Conservation (phyloP, 2,888 invertebrate genomes). For the Tridacna gigas region DNA sequence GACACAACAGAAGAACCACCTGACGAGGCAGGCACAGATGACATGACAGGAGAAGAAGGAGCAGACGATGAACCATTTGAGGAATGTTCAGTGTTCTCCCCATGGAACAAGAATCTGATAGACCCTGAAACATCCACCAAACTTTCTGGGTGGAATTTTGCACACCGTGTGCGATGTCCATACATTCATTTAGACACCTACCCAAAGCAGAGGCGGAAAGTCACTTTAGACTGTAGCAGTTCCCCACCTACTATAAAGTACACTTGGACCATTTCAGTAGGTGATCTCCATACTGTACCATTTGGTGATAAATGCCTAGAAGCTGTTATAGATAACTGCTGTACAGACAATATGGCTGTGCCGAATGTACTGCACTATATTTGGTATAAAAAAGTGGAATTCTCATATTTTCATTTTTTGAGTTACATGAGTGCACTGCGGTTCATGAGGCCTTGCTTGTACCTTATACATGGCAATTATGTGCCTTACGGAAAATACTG, state of each 20-base stretch:
- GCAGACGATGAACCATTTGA: background rate
- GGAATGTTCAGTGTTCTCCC: conserved; percentile 8
- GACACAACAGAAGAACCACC: too few relatives aligned
- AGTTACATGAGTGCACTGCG: conserved; percentile 60
- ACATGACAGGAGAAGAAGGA: background rate
- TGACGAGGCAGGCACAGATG: too few relatives aligned
- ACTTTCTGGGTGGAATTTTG: conserved; percentile 11
- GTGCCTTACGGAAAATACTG: conserved; percentile 69
- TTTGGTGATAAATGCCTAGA: conserved; percentile 48
- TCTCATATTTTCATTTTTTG: conserved; percentile 54
- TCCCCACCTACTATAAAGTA: conserved; percentile 9
- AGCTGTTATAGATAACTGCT: conserved; percentile 48
- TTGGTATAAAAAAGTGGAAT: conserved; percentile 48
- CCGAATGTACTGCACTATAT: conserved; percentile 63
- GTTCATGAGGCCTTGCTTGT: conserved; percentile 67
- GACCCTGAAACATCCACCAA: conserved; percentile 9
- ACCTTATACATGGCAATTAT: conserved; percentile 65
- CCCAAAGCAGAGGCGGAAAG: conserved; percentile 11
- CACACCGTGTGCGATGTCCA: background rate
- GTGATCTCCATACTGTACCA: conserved; percentile 24
- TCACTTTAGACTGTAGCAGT: conserved; percentile 21
- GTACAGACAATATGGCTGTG: conserved; percentile 41
- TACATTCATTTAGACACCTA: background rate
- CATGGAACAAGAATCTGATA: conserved; percentile 17
- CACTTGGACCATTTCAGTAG: conserved; percentile 17